Evolutionary conservation across 1,140 invertebrate species (phyloP).

Genomic region (Brachionus koreanus): DNA sequence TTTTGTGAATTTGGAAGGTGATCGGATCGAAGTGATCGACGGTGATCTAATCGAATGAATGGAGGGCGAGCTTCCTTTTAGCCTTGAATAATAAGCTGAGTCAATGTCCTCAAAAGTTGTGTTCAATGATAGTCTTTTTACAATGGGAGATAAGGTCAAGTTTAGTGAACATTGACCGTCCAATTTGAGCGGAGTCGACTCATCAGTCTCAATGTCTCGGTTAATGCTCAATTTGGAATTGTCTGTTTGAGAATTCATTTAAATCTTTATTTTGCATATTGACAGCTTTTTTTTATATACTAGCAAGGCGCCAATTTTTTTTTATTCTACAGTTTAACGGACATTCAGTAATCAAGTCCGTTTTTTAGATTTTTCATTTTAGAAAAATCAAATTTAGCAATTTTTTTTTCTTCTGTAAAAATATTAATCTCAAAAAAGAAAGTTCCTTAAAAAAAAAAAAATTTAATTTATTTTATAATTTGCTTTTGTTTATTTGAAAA

Average conservation of each 20-base stretch:
- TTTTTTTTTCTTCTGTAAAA: too few relatives aligned
- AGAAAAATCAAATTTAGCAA: too few relatives aligned
- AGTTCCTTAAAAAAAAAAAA: too few relatives aligned
- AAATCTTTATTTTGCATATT: background rate
- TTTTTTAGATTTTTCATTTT: too few relatives aligned
- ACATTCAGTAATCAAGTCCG: too few relatives aligned
- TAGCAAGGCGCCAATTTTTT: background rate
- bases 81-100: background rate
- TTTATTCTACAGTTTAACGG: too few relatives aligned
- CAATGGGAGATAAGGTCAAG: background rate
- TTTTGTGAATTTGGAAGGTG: background rate
- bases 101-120: background rate
- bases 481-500: too few relatives aligned
- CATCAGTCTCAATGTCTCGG: background rate
- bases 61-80: background rate
- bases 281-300: background rate
- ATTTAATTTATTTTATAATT: too few relatives aligned
- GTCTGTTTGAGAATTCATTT: background rate
- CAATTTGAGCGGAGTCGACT: background rate
- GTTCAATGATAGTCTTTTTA: background rate
- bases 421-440: too few relatives aligned
- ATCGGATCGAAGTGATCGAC: background rate
- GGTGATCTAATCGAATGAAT: background rate
- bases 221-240: background rate
- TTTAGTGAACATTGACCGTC: background rate